phyloP scores from a whole-genome alignment of 2,888 invertebrate species.

The Folsomia candida region DNA sequence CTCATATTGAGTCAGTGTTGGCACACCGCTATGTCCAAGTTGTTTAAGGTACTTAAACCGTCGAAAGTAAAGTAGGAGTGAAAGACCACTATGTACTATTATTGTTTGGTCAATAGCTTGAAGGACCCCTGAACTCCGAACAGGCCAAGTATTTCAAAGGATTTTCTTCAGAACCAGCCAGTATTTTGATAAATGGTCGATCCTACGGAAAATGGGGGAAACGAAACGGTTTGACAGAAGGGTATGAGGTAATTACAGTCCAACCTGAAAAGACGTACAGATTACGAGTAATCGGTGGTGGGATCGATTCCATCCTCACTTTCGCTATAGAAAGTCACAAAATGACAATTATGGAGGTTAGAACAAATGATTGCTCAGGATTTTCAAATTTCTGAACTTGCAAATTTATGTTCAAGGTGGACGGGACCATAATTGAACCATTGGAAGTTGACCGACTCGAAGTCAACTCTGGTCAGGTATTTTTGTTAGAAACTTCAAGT shows the following conservation, averaged over 20 bases:
- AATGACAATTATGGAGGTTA: no score
- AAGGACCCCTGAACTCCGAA: no score
- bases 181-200: slow-evolving; percentile 16
- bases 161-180: slow-evolving; percentile 18
- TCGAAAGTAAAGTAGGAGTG: no score
- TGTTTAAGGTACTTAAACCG: neutral
- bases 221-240: neutral
- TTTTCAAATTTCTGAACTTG: neutral
- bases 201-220: slow-evolving; percentile 15
- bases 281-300: slow-evolving; percentile 38
- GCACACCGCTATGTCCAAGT: neutral
- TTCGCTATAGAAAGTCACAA: neutral
- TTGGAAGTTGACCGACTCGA: slow-evolving; percentile 32
- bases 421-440: slow-evolving; percentile 33
- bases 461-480: slow-evolving; percentile 38
- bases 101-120: no score
- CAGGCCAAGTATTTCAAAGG: neutral
- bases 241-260: slow-evolving; percentile 30
- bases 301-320: slow-evolving; percentile 1
- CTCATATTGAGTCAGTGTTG: slow-evolving; percentile 8
- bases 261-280: slow-evolving; percentile 27
- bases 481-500: no score
- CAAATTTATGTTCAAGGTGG: slow-evolving; percentile 19
- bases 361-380: slow-evolving; percentile 18
- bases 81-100: no score